phyloP scores from a whole-genome alignment of 2,888 invertebrate species.

The Trachelus iudaicus region DNA sequence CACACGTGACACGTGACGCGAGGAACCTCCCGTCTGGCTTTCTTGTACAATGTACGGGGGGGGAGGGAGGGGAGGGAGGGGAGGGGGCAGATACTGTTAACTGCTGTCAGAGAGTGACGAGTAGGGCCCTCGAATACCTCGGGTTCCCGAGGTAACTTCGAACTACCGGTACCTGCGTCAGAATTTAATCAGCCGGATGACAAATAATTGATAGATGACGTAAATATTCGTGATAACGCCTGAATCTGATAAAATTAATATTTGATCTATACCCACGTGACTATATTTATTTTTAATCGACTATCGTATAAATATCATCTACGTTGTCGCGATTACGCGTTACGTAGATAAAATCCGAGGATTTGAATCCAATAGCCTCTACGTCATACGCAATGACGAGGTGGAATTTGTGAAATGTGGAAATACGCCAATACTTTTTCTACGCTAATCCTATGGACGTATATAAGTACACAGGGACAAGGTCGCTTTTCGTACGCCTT shows the following conservation, averaged over 20 bases:
- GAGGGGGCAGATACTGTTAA: slow-evolving; percentile 50
- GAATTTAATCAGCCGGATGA: background rate
- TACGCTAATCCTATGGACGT: background rate
- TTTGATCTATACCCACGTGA: background rate
- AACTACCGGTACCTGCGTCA: background rate
- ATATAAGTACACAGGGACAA: background rate
- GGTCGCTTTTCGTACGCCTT: background rate
- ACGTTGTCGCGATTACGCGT: background rate
- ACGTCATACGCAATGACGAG: background rate
- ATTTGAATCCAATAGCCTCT: background rate
- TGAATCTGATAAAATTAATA: no score
- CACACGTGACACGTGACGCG: background rate
- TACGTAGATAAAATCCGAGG: background rate
- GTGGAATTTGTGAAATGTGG: background rate
- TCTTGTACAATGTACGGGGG: slow-evolving; percentile 20
- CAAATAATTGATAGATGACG: background rate
- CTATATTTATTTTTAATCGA: background rate
- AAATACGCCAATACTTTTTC: background rate
- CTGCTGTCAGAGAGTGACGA: slow-evolving; percentile 41
- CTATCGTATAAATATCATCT: background rate
- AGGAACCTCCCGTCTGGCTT: slow-evolving; percentile 5
- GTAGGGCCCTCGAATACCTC: slow-evolving; percentile 26
- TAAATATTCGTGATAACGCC: no score
- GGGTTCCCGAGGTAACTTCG: background rate
- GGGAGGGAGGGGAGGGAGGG: slow-evolving; percentile 18